Evolutionary conservation across 2,888 invertebrate genomes (phyloP).

Genomic region (Clusia tigrina): DNA sequence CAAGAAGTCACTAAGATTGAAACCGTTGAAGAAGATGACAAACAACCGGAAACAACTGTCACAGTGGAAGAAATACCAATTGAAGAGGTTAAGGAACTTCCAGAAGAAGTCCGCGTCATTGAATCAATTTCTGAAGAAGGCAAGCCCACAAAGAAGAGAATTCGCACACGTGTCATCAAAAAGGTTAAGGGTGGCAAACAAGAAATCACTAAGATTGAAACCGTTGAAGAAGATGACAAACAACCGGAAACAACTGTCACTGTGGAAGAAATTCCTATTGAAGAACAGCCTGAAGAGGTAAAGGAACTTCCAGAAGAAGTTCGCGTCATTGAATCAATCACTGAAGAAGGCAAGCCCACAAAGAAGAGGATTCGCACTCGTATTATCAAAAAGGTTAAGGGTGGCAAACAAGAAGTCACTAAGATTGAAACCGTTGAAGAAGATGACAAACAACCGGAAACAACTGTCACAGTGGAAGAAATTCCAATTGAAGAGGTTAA

Average conservation of each 20-base stretch:
- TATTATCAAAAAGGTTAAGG: constrained; percentile 20
- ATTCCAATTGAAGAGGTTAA: constrained; percentile 14
- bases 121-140: not conserved
- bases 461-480: constrained; percentile 16
- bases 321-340: constrained; percentile 10
- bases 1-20: not conserved
- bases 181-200: not conserved
- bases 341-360: constrained; percentile 17
- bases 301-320: constrained; percentile 16
- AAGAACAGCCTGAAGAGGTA: constrained; percentile 17
- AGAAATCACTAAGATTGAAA: not conserved
- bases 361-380: constrained; percentile 17
- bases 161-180: not conserved
- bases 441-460: constrained; percentile 18
- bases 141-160: not conserved
- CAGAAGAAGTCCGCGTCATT: not conserved
- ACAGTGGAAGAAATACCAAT: not conserved
- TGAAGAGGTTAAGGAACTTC: not conserved
- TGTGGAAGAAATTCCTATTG: constrained; percentile 2
- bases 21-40: not conserved
- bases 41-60: not conserved
- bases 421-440: constrained; percentile 20
- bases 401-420: constrained; percentile 18
- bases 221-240: not conserved
- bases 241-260: not conserved